phyloP scores from a whole-genome alignment of 1,140 invertebrate species.

The Rhagoletis pomonella region DNA sequence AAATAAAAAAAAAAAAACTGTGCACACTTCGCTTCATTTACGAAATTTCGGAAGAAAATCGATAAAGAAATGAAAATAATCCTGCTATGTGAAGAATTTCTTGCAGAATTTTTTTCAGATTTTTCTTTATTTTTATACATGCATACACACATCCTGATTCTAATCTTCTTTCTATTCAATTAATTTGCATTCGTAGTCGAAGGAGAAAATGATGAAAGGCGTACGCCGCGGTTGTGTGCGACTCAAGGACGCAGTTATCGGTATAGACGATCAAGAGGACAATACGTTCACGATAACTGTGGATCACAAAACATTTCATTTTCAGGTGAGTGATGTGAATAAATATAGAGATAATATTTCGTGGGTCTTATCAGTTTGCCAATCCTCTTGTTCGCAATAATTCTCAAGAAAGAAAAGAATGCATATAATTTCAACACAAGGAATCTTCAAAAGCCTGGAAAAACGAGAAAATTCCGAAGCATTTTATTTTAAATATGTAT shows the following conservation, averaged over 20 bases:
- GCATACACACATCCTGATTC: no score
- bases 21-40: no score
- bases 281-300: slow-evolving; percentile 99
- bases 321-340: slow-evolving; percentile 79
- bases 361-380: no score
- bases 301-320: slow-evolving; percentile 99
- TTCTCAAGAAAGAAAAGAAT: no score
- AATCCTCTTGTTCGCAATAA: no score
- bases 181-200: slow-evolving; percentile 83
- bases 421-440: no score
- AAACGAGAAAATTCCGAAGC: no score
- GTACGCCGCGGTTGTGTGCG: slow-evolving; percentile 96
- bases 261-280: slow-evolving; percentile 99
- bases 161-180: not conserved
- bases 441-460: no score
- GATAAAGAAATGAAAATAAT: slow-evolving; percentile 4
- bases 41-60: no score
- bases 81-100: not conserved
- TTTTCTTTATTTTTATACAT: no score
- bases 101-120: no score
- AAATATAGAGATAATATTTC: not conserved
- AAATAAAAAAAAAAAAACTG: not conserved
- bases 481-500: no score
- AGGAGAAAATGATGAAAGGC: slow-evolving; percentile 99
- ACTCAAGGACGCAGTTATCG: slow-evolving; percentile 94